These are phyloP conservation scores for Drosophila erecta DNA, from an alignment of 1,140 invertebrate genomes.

Conservation along the genomic window DNA sequence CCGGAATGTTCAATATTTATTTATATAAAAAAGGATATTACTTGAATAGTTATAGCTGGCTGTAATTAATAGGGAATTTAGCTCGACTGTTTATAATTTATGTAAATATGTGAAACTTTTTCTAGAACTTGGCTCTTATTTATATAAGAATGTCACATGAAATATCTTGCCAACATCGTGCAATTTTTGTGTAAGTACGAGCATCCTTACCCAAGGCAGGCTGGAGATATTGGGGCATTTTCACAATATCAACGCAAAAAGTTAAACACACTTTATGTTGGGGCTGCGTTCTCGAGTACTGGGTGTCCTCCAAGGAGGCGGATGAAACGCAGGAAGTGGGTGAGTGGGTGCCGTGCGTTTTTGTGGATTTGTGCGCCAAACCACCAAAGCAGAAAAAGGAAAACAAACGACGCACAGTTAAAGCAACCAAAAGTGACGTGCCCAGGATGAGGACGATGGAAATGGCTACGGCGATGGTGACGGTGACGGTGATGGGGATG, in stretches of 20 bases:
- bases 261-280: slow-evolving; percentile 80
- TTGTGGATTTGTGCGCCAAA: slow-evolving; percentile 63
- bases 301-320: slow-evolving; percentile 32
- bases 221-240: slow-evolving; percentile 66
- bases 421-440: slow-evolving; percentile 74
- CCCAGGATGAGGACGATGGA: slow-evolving; percentile 59
- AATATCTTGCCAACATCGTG: too few species aligned
- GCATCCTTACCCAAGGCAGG: slow-evolving; percentile 55
- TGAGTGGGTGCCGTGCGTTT: slow-evolving; percentile 28
- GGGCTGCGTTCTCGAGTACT: slow-evolving; percentile 14
- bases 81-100: too few species aligned
- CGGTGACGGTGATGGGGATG: slow-evolving; percentile 8
- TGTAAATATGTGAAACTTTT: too few species aligned
- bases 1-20: too few species aligned
- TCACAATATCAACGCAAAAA: slow-evolving; percentile 48
- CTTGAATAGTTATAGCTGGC: too few species aligned
- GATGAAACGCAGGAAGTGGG: slow-evolving; percentile 9
- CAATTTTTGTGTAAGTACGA: slow-evolving; percentile 5
- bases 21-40: too few species aligned
- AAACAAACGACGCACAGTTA: slow-evolving; percentile 64
- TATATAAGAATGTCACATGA: too few species aligned
- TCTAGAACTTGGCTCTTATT: too few species aligned
- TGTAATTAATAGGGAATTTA: too few species aligned
- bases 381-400: slow-evolving; percentile 53
- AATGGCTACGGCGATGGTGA: slow-evolving; percentile 6